Evolutionary conservation across 2,797 vertebrate genomes (phyloP).

Genomic region (Esox masquinongy): DNA sequence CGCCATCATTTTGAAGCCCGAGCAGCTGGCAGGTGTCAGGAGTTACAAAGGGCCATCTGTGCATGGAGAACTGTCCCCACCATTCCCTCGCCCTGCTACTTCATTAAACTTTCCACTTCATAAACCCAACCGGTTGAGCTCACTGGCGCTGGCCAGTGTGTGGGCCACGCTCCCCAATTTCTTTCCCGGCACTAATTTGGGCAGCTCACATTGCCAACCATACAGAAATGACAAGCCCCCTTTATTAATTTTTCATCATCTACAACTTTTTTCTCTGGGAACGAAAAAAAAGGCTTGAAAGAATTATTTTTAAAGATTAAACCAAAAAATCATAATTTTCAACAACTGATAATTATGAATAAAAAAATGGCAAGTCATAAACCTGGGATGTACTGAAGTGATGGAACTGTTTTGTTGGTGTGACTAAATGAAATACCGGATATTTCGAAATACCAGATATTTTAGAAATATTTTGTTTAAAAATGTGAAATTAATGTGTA

Average conservation of each 20-base stretch:
- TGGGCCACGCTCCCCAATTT: constrained; percentile 49
- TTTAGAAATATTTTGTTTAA: background rate
- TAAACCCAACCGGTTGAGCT: constrained; percentile 62
- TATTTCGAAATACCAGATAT: background rate
- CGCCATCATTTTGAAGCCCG: constrained; percentile 51
- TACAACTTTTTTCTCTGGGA: background rate
- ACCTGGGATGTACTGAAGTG: background rate
- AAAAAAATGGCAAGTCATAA: background rate
- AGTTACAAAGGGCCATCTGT: constrained; percentile 99
- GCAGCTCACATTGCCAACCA: constrained; percentile 3
- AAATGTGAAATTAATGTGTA: background rate
- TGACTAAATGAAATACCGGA: background rate
- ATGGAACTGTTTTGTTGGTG: background rate
- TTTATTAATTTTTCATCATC: background rate
- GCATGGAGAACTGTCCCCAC: constrained; percentile 79
- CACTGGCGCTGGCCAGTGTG: constrained; percentile 64
- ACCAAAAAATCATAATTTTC: background rate
- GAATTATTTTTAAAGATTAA: background rate
- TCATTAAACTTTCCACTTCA: constrained; percentile 82
- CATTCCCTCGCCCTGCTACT: constrained; percentile 80
- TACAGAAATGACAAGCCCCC: background rate
- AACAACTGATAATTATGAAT: background rate
- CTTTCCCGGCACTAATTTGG: background rate
- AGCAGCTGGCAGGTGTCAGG: constrained; percentile 99
- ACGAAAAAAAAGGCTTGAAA: background rate